Conservation (phyloP, 2,888 invertebrate species). For the Corbicula japonica region DNA sequence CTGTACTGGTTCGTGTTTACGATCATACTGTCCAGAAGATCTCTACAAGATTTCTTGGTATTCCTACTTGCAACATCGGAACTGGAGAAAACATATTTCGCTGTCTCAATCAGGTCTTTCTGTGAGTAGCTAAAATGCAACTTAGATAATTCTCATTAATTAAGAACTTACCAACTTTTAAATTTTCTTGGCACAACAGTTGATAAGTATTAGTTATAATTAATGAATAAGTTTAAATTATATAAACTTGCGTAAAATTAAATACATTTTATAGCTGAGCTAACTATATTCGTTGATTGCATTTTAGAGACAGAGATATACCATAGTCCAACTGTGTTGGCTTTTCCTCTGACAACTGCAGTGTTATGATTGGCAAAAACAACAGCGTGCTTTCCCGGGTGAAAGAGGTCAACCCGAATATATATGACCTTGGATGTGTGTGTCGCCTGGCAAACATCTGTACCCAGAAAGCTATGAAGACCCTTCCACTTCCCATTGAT, state of each 20-base stretch:
- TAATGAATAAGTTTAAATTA: not conserved
- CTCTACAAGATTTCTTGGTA: conserved; percentile 23
- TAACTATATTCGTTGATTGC: not conserved
- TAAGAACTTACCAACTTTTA: too few relatives aligned
- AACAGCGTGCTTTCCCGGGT: conserved; percentile 40
- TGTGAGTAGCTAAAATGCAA: conserved; percentile 33
- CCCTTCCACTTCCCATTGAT: conserved; percentile 46
- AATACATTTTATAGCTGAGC: not conserved
- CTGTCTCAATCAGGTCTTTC: conserved; percentile 38
- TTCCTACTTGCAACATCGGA: conserved; percentile 42
- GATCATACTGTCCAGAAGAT: conserved; percentile 21
- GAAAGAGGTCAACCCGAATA: conserved; percentile 19
- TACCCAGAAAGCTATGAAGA: conserved; percentile 41
- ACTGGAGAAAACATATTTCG: conserved; percentile 35
- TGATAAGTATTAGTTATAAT: not conserved
- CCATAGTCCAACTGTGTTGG: conserved; percentile 55
- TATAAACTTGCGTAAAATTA: not conserved
- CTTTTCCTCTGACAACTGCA: conserved; percentile 45
- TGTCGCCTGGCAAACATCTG: conserved; percentile 52
- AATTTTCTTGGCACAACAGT: too few relatives aligned
- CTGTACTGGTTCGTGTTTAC: conserved; percentile 22
- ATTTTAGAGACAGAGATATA: conserved; percentile 42
- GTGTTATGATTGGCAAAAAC: conserved; percentile 44
- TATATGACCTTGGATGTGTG: conserved; percentile 49
- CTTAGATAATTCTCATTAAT: not conserved